Evolutionary conservation across 2,797 vertebrate genomes (phyloP).

Genomic region (Spinus olivaceus): DNA sequence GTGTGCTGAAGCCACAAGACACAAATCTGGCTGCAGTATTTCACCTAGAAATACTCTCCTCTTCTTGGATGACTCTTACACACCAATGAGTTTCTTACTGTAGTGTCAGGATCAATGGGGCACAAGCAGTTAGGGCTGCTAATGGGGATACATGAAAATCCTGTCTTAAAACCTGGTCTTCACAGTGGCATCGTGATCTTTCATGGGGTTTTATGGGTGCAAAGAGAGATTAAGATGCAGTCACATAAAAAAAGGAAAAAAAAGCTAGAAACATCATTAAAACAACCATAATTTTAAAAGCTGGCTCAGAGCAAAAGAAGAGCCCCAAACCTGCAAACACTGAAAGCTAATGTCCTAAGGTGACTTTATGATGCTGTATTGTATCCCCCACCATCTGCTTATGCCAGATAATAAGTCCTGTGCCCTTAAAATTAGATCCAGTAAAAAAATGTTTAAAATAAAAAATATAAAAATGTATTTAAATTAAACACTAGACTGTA

Average conservation of each 20-base stretch:
- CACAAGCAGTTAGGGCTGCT: not conserved
- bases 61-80: not conserved
- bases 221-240: not conserved
- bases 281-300: not conserved
- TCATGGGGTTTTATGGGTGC: not conserved
- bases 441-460: not conserved
- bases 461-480: not conserved
- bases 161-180: not conserved
- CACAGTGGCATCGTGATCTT: not conserved
- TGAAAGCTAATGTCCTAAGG: not conserved
- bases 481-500: not conserved
- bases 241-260: not conserved
- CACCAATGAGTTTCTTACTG: not conserved
- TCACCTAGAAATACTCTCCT: not conserved
- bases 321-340: not conserved
- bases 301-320: not conserved
- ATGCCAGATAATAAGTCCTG: not conserved
- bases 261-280: not conserved
- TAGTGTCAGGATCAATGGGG: accelerated
- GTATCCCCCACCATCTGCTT: not conserved
- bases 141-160: not conserved
- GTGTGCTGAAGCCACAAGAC: not conserved
- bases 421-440: not conserved
- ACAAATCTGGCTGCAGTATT: not conserved
- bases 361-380: not conserved